Evolutionary conservation across 1,140 invertebrate species (phyloP), one percentile per base, ranked within the genome.

Genomic region (Zaprionus capensis): DNA sequence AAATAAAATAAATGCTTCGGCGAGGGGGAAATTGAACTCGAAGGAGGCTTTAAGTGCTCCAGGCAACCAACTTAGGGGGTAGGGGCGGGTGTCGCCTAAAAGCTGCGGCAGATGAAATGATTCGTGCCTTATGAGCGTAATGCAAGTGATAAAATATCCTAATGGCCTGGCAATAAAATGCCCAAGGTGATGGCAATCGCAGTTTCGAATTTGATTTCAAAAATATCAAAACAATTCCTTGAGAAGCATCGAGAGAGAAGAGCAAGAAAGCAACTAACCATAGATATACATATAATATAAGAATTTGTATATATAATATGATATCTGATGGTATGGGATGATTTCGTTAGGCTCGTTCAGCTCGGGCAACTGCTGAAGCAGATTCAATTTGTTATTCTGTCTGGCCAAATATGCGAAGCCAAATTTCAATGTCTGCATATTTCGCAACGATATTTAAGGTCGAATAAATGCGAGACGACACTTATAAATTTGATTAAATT

Each of bases 401-500:
- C 51, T 24, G 26, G 67, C 31, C 34, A 56, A 55, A 58, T 51
- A 34, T 51, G 36, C 46, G 44, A 46, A 3, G 41, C n/a, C n/a
- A 46, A 49, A 34, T 58, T 56, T 53, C 31, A 38, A 71, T 44
- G 38, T 55, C 17, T 44, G 28, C 51, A 68, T n/a, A 69, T 46
- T 36, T 56, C 20, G 17, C 15, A 31, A 22, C 36, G 22, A 28
- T 53, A 31, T 63, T 49, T 36, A 31, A 51, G 55, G 34, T 38
- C 11, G 63, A 70, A 66, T 49, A 77, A 76, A 80, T 76, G 66
- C 71, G 71, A 62, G 36, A 66, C 59, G 49, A 44, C 26, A 51
- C 51, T 67, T 56, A 56, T 51, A 53, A 61, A 76, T 82, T 86
- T 86, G 82, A 85, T 85, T 80, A 72, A 76, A 85, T 79, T 80